Conservation (phyloP, 64 coral and sea anemone genomes). For the Actinia equina region DNA sequence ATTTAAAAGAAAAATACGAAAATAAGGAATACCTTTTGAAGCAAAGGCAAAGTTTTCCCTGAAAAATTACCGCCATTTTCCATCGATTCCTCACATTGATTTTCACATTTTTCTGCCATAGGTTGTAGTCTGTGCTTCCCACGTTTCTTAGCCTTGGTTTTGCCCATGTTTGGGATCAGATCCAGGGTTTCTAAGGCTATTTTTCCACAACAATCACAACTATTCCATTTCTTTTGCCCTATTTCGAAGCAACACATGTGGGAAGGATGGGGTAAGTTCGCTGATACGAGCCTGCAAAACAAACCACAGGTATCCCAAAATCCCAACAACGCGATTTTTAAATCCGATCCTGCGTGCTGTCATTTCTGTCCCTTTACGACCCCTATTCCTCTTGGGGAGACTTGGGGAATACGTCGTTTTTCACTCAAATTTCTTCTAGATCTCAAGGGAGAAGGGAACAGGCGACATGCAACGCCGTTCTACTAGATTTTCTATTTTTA, state of each 20-base stretch:
- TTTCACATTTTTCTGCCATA: constrained; percentile 40
- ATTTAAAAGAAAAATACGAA: background rate
- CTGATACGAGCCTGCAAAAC: background rate
- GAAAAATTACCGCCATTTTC: constrained; percentile 11
- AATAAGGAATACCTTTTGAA: constrained; percentile 55
- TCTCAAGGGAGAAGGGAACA: too few species aligned
- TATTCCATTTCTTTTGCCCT: background rate
- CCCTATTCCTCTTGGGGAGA: background rate
- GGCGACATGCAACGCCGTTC: too few species aligned
- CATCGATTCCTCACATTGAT: constrained; percentile 13
- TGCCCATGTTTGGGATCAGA: constrained; percentile 45
- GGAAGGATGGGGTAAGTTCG: background rate
- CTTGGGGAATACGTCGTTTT: too few species aligned
- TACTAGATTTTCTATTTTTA: too few species aligned
- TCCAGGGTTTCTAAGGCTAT: background rate
- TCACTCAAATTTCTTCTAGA: too few species aligned
- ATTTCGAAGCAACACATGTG: constrained; percentile 2
- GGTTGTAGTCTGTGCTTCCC: constrained; percentile 34
- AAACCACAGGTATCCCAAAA: background rate
- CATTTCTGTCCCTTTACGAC: background rate
- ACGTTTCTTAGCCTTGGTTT: constrained; percentile 62
- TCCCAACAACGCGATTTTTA: background rate
- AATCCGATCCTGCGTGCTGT: background rate
- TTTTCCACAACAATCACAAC: background rate
- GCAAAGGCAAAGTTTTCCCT: constrained; percentile 47